Conservation (phyloP, 2,113 vertebrate genomes). For the Recurvirostra avosetta region DNA sequence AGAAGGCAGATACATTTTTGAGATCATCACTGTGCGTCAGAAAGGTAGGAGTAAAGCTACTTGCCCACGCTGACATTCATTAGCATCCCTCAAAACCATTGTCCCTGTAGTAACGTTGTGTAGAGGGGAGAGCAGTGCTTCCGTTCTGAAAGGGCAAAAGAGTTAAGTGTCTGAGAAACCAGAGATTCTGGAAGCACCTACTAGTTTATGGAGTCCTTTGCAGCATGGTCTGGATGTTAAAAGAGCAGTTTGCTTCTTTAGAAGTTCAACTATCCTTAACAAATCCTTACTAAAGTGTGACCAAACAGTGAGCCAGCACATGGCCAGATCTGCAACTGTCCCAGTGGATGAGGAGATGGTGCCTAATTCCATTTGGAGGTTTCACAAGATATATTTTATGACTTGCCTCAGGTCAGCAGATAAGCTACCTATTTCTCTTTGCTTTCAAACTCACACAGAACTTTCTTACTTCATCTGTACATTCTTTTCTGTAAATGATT, state of each 20-base stretch:
- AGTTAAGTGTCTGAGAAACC: not conserved
- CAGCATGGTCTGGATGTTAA: not conserved
- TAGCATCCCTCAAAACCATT: not conserved
- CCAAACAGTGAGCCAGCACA: rapidly evolving
- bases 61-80: not conserved
- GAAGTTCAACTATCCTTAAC: not conserved
- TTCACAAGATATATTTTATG: not conserved
- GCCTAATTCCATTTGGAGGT: not conserved
- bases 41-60: not conserved
- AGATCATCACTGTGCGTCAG: not conserved
- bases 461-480: not conserved
- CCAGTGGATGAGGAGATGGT: not conserved
- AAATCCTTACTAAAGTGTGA: not conserved
- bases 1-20: not conserved
- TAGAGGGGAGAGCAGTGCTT: not conserved
- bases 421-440: not conserved
- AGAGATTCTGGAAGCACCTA: not conserved
- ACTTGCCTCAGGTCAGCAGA: not conserved
- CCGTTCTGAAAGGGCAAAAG: rapidly evolving
- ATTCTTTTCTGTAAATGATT: not conserved
- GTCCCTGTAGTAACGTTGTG: not conserved
- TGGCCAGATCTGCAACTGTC: not conserved
- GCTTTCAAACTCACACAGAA: not conserved
- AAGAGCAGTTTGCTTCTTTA: not conserved
- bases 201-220: not conserved